Evolutionary conservation across 2,888 invertebrate genomes (phyloP), one percentile per base, ranked within the genome.

Genomic region (Temnothorax rugatulus): DNA sequence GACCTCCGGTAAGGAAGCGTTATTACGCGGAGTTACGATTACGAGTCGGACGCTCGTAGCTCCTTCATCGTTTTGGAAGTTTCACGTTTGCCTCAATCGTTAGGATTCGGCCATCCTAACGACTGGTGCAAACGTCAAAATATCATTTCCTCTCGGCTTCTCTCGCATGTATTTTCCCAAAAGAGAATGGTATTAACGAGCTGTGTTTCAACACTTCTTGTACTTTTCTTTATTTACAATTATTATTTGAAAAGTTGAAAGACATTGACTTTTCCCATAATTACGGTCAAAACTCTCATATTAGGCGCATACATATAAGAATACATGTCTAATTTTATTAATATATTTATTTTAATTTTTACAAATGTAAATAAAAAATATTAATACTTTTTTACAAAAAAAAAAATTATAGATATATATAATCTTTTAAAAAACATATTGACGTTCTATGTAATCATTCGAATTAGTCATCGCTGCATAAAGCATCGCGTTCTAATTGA

Each of bases 21-120:
- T 66, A 82, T 90, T 87, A 90, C 84, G 75, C 59, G 25, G 74
- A 87, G 84, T 89, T 91, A 91, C 88, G 88, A 88, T 91, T 91
- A 87, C 84, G 88, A 86, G 83, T 84, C 54, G 84, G 61, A 57
- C 63, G 82, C 73, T 83, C 87, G 75, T 86, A 86, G 85, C 64
- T 85, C 75, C 81, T 87, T 87, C 59, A 73, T 85, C 88, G 83
- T 86, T 90, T 90, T 81, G 77, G 76, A 75, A 83, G 75, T 63
- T 83, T 81, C 83, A 61, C 75, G 44, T 77, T 61, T 34, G 25
- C 34, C 59, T 7, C 18, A 63, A 34, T 77, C 82, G 63, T 82
- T 75, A 34, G n/a, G n/a, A 38, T 34, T 57, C 74, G 61, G 41
- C 63, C 71, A 76, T 83, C 38, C 44, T 29, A 34, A 4, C 74